These are phyloP conservation scores for Eupeodes latifasciatus DNA, from an alignment of 2,888 invertebrate species.

Conservation along the genomic window DNA sequence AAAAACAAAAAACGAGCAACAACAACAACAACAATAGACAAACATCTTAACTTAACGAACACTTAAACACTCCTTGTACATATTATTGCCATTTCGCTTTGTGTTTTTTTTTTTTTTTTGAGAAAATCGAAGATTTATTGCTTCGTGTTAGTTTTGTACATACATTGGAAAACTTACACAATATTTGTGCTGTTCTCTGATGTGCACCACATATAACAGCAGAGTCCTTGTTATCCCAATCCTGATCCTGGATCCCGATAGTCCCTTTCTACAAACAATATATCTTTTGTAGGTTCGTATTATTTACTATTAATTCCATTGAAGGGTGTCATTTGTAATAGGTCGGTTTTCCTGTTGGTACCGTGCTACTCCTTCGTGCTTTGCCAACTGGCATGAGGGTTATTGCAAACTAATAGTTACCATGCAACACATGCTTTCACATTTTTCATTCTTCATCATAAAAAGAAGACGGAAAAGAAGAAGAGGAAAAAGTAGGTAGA, in stretches of 20 bases:
- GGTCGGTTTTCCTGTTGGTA: neutral
- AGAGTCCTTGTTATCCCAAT: constrained; percentile 51
- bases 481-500: neutral
- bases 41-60: constrained; percentile 31
- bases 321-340: constrained; percentile 65
- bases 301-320: constrained; percentile 66
- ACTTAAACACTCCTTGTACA: constrained; percentile 37
- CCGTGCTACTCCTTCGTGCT: constrained; percentile 5
- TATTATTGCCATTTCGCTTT: constrained; percentile 9
- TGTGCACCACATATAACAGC: constrained; percentile 21
- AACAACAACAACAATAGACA: neutral
- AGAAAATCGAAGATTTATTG: constrained; percentile 61
- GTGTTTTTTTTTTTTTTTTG: neutral
- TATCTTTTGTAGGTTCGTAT: constrained; percentile 38
- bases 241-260: too few relatives aligned
- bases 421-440: constrained; percentile 38
- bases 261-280: constrained; percentile 39
- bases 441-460: constrained; percentile 29
- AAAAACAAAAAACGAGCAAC: neutral
- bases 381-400: constrained; percentile 29
- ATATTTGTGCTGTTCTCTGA: constrained; percentile 20
- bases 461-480: neutral
- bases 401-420: constrained; percentile 62
- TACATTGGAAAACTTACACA: constrained; percentile 26
- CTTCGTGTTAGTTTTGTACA: constrained; percentile 45